These are phyloP conservation scores for Lasioglossum calceatum DNA, from an alignment of 2,888 invertebrate genomes.

Conservation along the genomic window DNA sequence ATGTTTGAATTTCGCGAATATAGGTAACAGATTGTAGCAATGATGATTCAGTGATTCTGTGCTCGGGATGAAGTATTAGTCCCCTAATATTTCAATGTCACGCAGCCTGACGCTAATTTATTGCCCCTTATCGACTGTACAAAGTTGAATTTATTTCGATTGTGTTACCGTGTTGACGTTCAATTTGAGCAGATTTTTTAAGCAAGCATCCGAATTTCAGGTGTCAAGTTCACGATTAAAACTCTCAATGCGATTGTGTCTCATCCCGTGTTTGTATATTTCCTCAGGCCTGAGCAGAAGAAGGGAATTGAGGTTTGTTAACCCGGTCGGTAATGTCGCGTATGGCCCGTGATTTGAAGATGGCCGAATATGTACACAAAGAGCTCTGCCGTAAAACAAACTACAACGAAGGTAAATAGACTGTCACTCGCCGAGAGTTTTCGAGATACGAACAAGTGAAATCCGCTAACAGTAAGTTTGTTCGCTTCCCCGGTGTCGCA, in stretches of 20 bases:
- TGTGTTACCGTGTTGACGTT: neutral
- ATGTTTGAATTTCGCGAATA: neutral
- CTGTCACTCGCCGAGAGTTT: neutral
- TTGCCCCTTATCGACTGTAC: constrained; percentile 40
- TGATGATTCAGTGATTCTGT: neutral
- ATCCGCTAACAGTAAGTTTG: neutral
- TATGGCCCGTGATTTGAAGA: neutral
- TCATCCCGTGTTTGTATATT: neutral
- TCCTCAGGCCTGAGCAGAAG: neutral
- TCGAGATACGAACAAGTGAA: neutral
- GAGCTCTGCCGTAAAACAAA: constrained; percentile 24
- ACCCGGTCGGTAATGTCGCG: constrained; percentile 6
- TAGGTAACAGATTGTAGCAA: neutral
- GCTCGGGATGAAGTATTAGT: neutral
- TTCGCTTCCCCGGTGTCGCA: neutral
- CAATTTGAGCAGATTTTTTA: neutral
- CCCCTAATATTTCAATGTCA: constrained; percentile 30
- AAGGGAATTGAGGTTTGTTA: neutral
- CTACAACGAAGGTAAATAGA: constrained; percentile 21
- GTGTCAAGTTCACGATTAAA: neutral
- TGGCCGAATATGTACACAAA: constrained; percentile 20
- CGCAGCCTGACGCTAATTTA: constrained; percentile 16
- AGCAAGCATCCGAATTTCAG: neutral
- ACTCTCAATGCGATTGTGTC: neutral
- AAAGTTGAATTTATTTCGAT: neutral